phyloP scores from a whole-genome alignment of 1,140 invertebrate genomes.

The Drosophila athabasca region DNA sequence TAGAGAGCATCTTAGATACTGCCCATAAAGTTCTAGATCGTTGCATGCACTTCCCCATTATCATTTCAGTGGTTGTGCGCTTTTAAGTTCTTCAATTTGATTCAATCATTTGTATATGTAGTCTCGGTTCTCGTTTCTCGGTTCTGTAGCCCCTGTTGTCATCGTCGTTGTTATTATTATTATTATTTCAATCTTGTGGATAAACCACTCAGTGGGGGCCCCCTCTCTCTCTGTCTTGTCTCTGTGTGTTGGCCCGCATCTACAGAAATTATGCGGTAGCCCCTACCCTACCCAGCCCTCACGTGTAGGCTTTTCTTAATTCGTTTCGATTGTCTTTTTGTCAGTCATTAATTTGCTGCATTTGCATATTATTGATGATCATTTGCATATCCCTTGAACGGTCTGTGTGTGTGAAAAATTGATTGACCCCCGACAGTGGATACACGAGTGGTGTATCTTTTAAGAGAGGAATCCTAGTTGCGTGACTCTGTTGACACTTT shows the following conservation, averaged over 20 bases:
- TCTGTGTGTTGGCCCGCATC: slow-evolving; percentile 58
- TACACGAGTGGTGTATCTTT: no score
- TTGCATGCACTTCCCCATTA: slow-evolving; percentile 31
- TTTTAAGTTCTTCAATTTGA: slow-evolving; percentile 59
- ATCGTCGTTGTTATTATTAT: slow-evolving; percentile 39
- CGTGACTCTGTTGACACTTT: slow-evolving; percentile 60
- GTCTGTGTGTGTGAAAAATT: slow-evolving; percentile 64
- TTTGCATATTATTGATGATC: slow-evolving; percentile 79
- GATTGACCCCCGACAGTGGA: slow-evolving; percentile 32
- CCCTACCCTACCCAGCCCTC: slow-evolving; percentile 31
- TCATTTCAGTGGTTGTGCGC: slow-evolving; percentile 39
- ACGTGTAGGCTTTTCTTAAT: slow-evolving; percentile 75
- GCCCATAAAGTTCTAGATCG: slow-evolving; percentile 1
- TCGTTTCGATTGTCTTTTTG: slow-evolving; percentile 82
- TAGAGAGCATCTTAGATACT: no score
- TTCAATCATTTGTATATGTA: slow-evolving; percentile 65
- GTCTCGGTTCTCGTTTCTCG: no score
- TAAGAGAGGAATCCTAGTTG: slow-evolving; percentile 19
- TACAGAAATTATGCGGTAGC: slow-evolving; percentile 50
- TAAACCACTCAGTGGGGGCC: slow-evolving; percentile 30
- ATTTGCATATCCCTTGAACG: slow-evolving; percentile 62
- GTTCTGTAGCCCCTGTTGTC: slow-evolving; percentile 45
- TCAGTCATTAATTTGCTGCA: slow-evolving; percentile 81
- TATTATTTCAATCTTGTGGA: slow-evolving; percentile 64
- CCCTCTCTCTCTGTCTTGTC: not conserved